Evolutionary conservation across 2,888 invertebrate genomes (phyloP).

Genomic region (Dryomyza anilis): DNA sequence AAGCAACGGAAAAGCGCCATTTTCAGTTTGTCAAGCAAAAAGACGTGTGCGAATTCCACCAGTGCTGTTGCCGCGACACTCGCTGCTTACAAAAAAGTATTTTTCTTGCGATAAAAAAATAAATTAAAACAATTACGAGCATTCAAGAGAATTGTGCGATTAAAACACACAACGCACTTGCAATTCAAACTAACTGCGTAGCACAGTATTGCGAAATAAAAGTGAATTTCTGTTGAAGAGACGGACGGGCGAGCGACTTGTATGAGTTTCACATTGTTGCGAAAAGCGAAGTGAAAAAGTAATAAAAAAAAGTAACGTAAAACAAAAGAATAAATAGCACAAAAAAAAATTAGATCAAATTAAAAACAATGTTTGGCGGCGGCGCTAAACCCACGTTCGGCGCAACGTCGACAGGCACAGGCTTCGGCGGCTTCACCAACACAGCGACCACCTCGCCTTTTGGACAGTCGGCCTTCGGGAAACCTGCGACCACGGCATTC

Average conservation of each 20-base stretch:
- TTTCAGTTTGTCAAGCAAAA: conserved; percentile 27
- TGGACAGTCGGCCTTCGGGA: conserved; percentile 65
- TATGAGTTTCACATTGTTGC: neutral
- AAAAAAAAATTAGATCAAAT: neutral
- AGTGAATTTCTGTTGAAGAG: too few relatives aligned
- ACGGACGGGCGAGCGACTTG: too few relatives aligned
- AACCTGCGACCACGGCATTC: conserved; percentile 68
- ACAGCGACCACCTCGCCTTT: conserved; percentile 59
- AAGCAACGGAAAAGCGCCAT: conserved; percentile 36
- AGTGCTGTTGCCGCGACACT: neutral
- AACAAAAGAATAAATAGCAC: neutral
- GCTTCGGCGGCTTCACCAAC: conserved; percentile 54
- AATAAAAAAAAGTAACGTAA: neutral
- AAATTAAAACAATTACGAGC: neutral
- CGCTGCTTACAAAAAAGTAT: neutral
- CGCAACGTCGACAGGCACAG: conserved; percentile 52
- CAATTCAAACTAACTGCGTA: conserved; percentile 6
- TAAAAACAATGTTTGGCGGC: conserved; percentile 52
- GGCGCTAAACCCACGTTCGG: conserved; percentile 62
- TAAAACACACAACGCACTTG: neutral
- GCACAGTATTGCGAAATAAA: neutral
- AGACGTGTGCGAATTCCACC: neutral
- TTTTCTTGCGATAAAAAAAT: neutral
- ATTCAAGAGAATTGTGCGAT: neutral
- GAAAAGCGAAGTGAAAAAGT: neutral